Evolutionary conservation across 2,113 vertebrate species (phyloP), one percentile per base, ranked within the genome.

Genomic region (Smithornis capensis): DNA sequence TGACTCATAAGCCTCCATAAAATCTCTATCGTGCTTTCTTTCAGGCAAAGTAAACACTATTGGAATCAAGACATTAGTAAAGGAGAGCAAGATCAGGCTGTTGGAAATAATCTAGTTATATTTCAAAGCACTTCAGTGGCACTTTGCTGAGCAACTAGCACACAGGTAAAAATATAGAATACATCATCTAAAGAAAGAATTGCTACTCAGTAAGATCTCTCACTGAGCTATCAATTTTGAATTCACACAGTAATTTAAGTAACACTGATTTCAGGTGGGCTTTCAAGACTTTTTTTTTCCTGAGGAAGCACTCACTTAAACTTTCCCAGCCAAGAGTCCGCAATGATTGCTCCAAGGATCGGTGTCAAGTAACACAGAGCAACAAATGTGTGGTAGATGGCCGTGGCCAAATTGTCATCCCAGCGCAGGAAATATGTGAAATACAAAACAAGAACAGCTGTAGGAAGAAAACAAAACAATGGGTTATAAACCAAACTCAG

Each of bases 271-370:
- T 89, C 45, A 25, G 14, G 3, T 40, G 25, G 55, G 14, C 10
- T 81, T 73, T 49, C 31, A 33, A 33, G 21, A 31, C 31, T 44
- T 56, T 60, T 28, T 27, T 29, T 25, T 28, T 64, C 45, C 45
- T 31, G 18, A 70, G 21, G 50, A 78, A 57, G 2, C 21, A 98
- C 99, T 98, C 96, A 99, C 99, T 98, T 99, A 87, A 99, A 99
- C 95, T 99, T 99, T 78, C 99, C 99, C 80, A 99, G 98, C 99
- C 99, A 99, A 9, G 99, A 99, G 93, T 99, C 99, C 0, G 99
- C 99, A 33, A 99, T 95, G 18, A 99, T 96, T 8, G 99, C 99
- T 52, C 99, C 99, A 4, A 99, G 97, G 89, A 99, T 98, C 0
- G 99, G 99, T 0, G 98, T 99, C 96, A 99, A 95, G 97, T 99